Evolutionary conservation across 2,888 invertebrate species (phyloP).

Genomic region (Hirtodrosophila histrioides): DNA sequence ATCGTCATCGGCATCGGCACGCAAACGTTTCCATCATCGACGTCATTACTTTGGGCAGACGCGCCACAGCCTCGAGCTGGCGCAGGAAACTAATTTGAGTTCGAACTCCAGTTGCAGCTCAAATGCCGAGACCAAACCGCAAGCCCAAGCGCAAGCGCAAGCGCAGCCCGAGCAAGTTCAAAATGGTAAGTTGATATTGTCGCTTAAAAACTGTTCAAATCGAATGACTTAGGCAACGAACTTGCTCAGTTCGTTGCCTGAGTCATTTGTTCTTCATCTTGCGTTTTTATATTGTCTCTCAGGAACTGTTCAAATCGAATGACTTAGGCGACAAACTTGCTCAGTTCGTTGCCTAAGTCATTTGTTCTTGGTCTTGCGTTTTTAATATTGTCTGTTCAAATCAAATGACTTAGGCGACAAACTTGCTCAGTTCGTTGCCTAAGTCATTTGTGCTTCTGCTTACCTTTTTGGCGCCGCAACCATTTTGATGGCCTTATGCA

Average conservation of each 20-base stretch:
- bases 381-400: too few species aligned
- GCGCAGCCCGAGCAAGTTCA: constrained; percentile 53
- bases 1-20: constrained; percentile 83
- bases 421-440: too few species aligned
- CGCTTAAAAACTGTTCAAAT: not conserved
- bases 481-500: constrained; percentile 25
- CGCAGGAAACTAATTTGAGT: constrained; percentile 30
- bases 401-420: too few species aligned
- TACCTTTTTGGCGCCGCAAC: not conserved
- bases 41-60: constrained; percentile 79
- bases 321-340: too few species aligned
- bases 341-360: too few species aligned
- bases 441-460: too few species aligned
- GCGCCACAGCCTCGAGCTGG: constrained; percentile 62
- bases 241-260: constrained; percentile 46
- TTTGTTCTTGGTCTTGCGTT: too few species aligned
- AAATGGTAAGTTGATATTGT: constrained; percentile 65
- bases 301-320: too few species aligned
- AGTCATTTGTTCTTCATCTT: constrained; percentile 38
- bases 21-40: constrained; percentile 84
- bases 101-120: constrained; percentile 4
- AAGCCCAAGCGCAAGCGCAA: constrained; percentile 1
- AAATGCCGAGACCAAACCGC: constrained; percentile 29
- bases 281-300: too few species aligned
- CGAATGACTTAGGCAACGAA: constrained; percentile 45